These are phyloP conservation scores for Rhea pennata DNA, from an alignment of 2,113 vertebrate genomes.

Conservation along the genomic window DNA sequence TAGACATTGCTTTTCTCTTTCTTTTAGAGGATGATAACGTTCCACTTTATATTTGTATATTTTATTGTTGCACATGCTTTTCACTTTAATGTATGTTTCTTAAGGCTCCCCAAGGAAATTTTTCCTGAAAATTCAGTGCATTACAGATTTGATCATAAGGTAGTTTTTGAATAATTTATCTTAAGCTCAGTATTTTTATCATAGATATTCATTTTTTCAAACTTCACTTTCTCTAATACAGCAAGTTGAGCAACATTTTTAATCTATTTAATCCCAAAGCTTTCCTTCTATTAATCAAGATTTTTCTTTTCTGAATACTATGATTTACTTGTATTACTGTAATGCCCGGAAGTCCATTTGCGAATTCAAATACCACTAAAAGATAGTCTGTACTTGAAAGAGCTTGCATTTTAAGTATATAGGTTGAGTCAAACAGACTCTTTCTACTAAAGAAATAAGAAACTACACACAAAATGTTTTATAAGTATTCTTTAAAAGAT, in stretches of 20 bases:
- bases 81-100: not conserved
- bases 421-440: not conserved
- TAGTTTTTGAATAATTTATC: slow-evolving; percentile 5
- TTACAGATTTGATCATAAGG: not conserved
- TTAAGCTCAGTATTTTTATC: slow-evolving; percentile 7
- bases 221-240: not conserved
- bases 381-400: not conserved
- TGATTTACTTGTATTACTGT: not conserved
- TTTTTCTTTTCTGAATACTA: not conserved
- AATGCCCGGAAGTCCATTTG: not conserved
- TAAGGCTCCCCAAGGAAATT: not conserved
- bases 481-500: not conserved
- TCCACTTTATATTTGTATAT: not conserved
- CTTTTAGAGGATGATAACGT: not conserved
- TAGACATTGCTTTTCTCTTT: not conserved
- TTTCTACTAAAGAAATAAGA: not conserved
- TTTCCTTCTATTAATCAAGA: not conserved
- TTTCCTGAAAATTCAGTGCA: not conserved
- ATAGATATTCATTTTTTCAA: not conserved
- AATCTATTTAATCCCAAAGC: not conserved
- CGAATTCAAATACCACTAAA: not conserved
- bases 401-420: not conserved
- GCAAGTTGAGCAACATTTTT: not conserved
- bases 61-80: not conserved
- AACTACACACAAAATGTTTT: not conserved